Percentiles rank a stretch among this genome's conserved stretches.
Evolutionary conservation across 1,140 invertebrate species (phyloP).

Genomic region (Panagrolaimus sp.): DNA sequence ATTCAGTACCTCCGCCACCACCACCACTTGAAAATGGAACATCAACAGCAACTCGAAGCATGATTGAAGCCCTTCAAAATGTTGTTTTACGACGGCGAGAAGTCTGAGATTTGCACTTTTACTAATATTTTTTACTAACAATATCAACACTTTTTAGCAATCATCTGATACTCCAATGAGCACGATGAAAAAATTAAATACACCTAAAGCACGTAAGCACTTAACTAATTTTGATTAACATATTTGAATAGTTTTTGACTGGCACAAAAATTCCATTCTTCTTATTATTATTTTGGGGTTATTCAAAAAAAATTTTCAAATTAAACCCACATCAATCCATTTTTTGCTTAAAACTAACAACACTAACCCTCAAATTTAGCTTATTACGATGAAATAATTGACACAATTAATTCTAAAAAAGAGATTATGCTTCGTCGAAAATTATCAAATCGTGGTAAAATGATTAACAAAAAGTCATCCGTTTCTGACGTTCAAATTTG

Average conservation of each 20-base stretch:
- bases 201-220: conserved; percentile 2
- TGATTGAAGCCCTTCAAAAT: background rate
- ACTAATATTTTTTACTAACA: conserved; percentile 4
- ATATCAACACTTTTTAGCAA: background rate
- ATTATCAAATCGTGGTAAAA: conserved; percentile 26
- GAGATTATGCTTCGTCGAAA: conserved; percentile 20
- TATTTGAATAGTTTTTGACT: too few relatives aligned
- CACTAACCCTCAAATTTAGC: background rate
- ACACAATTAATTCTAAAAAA: conserved; percentile 25
- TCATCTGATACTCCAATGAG: conserved; percentile 8
- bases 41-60: background rate
- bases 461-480: conserved; percentile 23
- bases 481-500: conserved; percentile 26
- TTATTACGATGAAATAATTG: conserved; percentile 24
- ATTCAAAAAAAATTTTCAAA: conserved; percentile 1
- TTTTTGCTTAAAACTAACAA: too few relatives aligned
- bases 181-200: conserved; percentile 5
- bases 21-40: background rate
- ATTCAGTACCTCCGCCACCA: background rate
- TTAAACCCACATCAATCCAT: conserved; percentile 3
- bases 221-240: too few relatives aligned
- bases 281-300: too few relatives aligned
- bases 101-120: too few relatives aligned
- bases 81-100: background rate
- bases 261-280: too few relatives aligned